These are phyloP conservation scores for Aurelia sp. DNA, from an alignment of 30 jellyfish, hydroid and myxozoan species.

Conservation along the genomic window DNA sequence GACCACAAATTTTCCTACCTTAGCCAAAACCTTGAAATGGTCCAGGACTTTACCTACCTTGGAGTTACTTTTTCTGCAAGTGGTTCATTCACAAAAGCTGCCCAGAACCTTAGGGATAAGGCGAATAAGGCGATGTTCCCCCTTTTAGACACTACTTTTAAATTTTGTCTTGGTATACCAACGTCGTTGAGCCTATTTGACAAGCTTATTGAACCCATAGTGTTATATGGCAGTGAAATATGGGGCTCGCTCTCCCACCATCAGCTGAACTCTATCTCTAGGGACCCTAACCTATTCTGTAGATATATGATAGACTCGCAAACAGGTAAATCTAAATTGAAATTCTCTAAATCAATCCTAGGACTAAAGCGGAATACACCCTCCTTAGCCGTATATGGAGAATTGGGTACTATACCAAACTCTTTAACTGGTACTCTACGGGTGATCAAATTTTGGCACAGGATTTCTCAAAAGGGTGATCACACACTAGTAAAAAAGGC, in stretches of 20 bases:
- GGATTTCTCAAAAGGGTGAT: conserved; percentile 10
- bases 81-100: not conserved
- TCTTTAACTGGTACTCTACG: not conserved
- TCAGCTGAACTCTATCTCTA: conserved; percentile 1
- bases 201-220: conserved; percentile 17
- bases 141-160: conserved; percentile 13
- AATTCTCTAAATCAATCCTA: conserved; percentile 1
- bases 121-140: conserved; percentile 16
- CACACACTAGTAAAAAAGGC: not conserved
- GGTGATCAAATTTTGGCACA: not conserved
- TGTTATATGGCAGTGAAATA: conserved; percentile 17
- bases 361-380: conserved; percentile 3
- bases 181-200: not conserved
- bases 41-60: conserved; percentile 20
- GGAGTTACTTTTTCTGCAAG: conserved; percentile 17
- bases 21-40: conserved; percentile 6
- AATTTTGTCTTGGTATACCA: conserved; percentile 1
- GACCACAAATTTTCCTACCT: conserved; percentile 10
- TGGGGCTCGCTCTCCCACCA: conserved; percentile 2
- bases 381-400: not conserved
- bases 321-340: not conserved
- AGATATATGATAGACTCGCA: conserved; percentile 22
- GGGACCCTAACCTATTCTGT: not conserved
- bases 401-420: not conserved
- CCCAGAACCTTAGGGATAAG: conserved; percentile 10